Evolutionary conservation across 2,113 vertebrate species (phyloP).

Genomic region (Entomyzon cyanotis): DNA sequence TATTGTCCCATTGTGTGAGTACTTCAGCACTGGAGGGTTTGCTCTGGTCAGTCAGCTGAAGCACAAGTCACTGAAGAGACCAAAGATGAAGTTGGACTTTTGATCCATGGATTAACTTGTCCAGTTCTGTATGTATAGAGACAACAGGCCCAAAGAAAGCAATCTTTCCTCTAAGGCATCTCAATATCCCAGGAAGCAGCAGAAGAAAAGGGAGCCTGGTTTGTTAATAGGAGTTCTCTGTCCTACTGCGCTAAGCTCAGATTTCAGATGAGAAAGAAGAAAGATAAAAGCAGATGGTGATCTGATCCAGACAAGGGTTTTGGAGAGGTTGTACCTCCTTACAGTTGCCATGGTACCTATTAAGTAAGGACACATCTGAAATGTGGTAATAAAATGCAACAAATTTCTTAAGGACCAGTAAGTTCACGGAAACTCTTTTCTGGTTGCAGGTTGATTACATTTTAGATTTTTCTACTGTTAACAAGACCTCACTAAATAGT

Average conservation of each 20-base stretch:
- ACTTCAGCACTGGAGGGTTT: neutral
- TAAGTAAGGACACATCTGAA: neutral
- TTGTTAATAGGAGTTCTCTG: neutral
- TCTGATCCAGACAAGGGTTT: neutral
- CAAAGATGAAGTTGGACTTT: neutral
- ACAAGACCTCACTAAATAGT: neutral
- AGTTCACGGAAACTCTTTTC: neutral
- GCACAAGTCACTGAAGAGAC: neutral
- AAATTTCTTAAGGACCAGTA: neutral
- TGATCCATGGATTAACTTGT: neutral
- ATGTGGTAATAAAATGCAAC: neutral
- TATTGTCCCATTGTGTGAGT: neutral
- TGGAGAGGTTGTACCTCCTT: neutral
- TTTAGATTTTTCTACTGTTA: neutral
- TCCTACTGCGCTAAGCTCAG: neutral
- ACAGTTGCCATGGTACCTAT: neutral
- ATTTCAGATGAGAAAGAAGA: neutral
- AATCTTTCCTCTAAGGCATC: neutral
- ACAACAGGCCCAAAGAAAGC: neutral
- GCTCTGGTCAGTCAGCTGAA: neutral
- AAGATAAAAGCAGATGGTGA: neutral
- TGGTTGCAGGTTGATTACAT: neutral
- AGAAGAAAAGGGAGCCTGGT: neutral
- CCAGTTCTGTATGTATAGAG: neutral
- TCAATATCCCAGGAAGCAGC: neutral